A percentile compares a stretch with the other conserved stretches of the same genome.
Conservation (phyloP, 2,113 vertebrate genomes). For the Entelurus aequoreus region DNA sequence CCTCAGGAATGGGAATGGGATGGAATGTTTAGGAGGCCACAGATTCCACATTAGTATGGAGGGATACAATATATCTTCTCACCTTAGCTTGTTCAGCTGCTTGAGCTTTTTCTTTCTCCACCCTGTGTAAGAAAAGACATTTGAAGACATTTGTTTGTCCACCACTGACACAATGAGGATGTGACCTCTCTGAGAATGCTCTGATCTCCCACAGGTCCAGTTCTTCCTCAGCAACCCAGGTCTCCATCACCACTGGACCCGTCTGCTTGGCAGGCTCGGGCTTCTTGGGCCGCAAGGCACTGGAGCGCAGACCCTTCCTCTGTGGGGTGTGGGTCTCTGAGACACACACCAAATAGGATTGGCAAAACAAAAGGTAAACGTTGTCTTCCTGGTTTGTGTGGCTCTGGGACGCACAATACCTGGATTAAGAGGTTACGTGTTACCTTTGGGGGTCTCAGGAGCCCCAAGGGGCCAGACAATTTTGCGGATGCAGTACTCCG, state of each 20-base stretch:
- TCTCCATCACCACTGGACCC: constrained; percentile 96
- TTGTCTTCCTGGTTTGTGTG: background rate
- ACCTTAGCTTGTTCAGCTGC: constrained; percentile 94
- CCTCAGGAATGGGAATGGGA: no score
- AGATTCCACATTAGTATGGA: background rate
- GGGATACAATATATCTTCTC: constrained; percentile 42
- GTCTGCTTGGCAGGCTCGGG: constrained; percentile 94
- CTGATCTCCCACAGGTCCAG: constrained; percentile 98
- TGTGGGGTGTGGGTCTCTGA: constrained; percentile 92
- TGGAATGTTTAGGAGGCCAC: no score
- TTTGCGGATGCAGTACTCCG: constrained; percentile 97
- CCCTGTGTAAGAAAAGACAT: constrained; percentile 68
- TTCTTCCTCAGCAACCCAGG: constrained; percentile 96
- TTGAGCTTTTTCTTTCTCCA: constrained; percentile 97
- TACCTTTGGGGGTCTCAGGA: constrained; percentile 96
- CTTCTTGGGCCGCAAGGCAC: constrained; percentile 93
- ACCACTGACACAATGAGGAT: background rate
- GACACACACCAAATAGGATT: background rate
- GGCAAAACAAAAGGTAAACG: background rate
- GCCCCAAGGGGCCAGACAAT: constrained; percentile 98
- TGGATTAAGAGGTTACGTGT: background rate
- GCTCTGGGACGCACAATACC: background rate
- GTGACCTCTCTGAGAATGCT: constrained; percentile 95
- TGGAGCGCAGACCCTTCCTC: constrained; percentile 83
- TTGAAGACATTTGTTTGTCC: background rate